Conservation (phyloP, 2,113 vertebrate genomes). For the Suricata suricatta region DNA sequence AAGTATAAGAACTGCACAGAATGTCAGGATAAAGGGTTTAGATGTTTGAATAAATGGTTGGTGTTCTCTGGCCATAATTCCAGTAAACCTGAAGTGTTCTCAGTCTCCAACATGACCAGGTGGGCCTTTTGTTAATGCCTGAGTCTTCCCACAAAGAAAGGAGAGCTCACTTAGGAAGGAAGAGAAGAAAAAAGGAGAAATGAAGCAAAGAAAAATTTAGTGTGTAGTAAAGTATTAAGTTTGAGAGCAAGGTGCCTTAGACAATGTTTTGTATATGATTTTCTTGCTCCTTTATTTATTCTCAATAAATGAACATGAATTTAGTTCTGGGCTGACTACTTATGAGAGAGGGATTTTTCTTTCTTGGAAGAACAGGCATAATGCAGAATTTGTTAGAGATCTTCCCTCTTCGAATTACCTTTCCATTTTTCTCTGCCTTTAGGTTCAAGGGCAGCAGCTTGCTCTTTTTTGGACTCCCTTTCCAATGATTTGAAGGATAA, state of each 20-base stretch:
- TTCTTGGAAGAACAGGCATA: neutral
- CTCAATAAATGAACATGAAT: neutral
- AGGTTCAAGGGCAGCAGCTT: neutral
- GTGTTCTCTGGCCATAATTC: neutral
- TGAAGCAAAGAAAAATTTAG: neutral
- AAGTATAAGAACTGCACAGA: neutral
- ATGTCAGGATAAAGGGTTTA: neutral
- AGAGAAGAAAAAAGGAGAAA: neutral
- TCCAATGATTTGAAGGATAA: neutral
- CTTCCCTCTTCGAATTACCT: neutral
- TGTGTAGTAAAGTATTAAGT: neutral
- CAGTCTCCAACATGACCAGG: neutral
- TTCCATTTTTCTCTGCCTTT: neutral
- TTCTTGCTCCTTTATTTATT: neutral
- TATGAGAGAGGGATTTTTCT: neutral
- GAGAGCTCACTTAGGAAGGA: neutral
- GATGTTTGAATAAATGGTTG: neutral
- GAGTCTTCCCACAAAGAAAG: neutral
- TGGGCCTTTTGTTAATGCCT: neutral
- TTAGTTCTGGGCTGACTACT: neutral
- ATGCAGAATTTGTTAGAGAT: neutral
- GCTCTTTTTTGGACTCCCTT: neutral
- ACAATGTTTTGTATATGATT: neutral
- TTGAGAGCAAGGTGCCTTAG: neutral
- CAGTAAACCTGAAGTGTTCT: neutral